phyloP scores from a whole-genome alignment of 2,888 invertebrate species.

The Cryptophagus acutangulus region DNA sequence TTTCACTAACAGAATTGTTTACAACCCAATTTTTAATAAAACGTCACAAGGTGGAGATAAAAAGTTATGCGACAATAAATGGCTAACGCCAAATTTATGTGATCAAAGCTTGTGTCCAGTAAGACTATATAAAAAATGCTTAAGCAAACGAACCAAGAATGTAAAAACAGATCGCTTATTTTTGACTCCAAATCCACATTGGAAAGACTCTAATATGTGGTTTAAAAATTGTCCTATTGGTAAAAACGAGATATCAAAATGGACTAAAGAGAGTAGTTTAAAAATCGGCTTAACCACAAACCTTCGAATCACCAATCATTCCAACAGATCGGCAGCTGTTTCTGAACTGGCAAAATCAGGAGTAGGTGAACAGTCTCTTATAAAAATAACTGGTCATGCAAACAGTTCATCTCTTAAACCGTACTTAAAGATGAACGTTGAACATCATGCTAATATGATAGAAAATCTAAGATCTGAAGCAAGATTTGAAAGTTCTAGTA shows the following conservation, averaged over 20 bases:
- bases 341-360: constrained; percentile 10
- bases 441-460: constrained; percentile 9
- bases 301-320: constrained; percentile 3
- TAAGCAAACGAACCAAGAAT: background rate
- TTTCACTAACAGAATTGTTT: constrained; percentile 17
- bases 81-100: constrained; percentile 17
- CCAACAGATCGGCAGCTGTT: constrained; percentile 1
- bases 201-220: constrained; percentile 8
- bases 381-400: constrained; percentile 10
- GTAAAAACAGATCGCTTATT: constrained; percentile 20
- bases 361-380: constrained; percentile 12
- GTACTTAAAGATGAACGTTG: constrained; percentile 10
- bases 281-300: background rate
- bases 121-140: background rate
- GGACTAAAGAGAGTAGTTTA: constrained; percentile 11
- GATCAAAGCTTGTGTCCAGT: constrained; percentile 11
- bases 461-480: too few relatives aligned
- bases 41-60: constrained; percentile 16
- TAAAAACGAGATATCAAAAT: constrained; percentile 8
- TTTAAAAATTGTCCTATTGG: constrained; percentile 10
- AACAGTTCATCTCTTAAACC: constrained; percentile 9
- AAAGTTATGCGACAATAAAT: constrained; percentile 18
- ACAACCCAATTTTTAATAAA: constrained; percentile 23
- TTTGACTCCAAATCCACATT: constrained; percentile 18
- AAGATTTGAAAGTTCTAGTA: too few relatives aligned